A percentile compares a stretch with the other conserved stretches of the same genome.
These are phyloP conservation scores for Eledona agricola DNA, from an alignment of 2,888 invertebrate species.

Conservation along the genomic window DNA sequence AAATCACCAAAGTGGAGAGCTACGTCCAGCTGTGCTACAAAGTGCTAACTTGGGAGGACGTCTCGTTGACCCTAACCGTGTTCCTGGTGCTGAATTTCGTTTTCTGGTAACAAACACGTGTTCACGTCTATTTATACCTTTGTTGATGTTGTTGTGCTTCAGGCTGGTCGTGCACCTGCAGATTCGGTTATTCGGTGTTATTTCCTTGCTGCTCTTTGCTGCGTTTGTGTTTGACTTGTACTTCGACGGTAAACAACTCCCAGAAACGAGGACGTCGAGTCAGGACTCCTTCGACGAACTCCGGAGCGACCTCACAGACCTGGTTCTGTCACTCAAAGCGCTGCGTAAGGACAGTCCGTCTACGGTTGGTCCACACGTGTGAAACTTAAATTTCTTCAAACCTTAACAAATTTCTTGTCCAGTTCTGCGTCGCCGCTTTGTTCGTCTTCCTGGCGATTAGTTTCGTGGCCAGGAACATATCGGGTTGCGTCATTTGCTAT, in stretches of 20 bases:
- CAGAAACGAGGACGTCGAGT: constrained; percentile 42
- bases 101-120: constrained; percentile 57
- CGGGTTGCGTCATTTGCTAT: constrained; percentile 56
- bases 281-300: constrained; percentile 47
- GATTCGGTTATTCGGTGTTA: constrained; percentile 59
- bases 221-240: constrained; percentile 55
- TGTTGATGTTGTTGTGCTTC: constrained; percentile 42
- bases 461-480: constrained; percentile 56
- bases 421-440: constrained; percentile 60
- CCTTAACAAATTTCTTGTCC: constrained; percentile 39
- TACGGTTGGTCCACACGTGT: constrained; percentile 48
- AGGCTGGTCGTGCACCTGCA: constrained; percentile 56
- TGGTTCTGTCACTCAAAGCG: constrained; percentile 47
- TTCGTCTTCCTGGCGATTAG: constrained; percentile 54
- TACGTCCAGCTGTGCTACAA: constrained; percentile 53
- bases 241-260: constrained; percentile 40
- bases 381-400: constrained; percentile 4
- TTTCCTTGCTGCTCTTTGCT: constrained; percentile 56
- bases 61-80: constrained; percentile 53
- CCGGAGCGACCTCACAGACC: constrained; percentile 39
- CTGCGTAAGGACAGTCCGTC: constrained; percentile 59
- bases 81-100: constrained; percentile 58
- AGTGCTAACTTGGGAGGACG: constrained; percentile 60
- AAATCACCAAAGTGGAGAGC: constrained; percentile 49
- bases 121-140: constrained; percentile 32